A percentile compares a stretch with the other conserved stretches of the same genome.
phyloP scores from a whole-genome alignment of 2,888 invertebrate species.

The Eudasyphora cyanicolor region DNA sequence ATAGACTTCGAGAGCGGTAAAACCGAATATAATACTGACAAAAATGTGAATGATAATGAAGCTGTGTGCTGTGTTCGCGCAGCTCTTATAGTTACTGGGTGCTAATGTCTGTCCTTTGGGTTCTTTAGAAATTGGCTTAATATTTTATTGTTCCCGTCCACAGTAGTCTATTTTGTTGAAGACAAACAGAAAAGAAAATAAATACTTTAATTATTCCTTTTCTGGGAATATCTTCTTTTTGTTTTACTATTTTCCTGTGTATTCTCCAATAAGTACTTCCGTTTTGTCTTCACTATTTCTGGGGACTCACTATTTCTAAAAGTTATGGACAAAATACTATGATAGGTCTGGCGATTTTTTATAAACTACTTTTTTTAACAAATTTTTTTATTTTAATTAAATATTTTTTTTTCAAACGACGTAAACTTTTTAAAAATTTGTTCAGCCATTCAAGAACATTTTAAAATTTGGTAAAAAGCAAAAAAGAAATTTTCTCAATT shows the following conservation, averaged over 20 bases:
- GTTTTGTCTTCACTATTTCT: not conserved
- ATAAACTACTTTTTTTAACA: too few relatives aligned
- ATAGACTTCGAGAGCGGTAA: not conserved
- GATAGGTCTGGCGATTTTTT: too few relatives aligned
- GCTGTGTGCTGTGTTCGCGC: not conserved
- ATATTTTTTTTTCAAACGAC: too few relatives aligned
- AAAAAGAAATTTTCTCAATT: too few relatives aligned
- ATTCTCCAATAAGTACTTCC: not conserved
- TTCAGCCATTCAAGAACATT: too few relatives aligned
- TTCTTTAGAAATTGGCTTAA: not conserved
- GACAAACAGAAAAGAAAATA: not conserved
- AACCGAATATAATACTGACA: too few relatives aligned
- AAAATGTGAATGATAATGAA: conserved; percentile 1
- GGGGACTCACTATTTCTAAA: too few relatives aligned
- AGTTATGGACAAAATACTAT: too few relatives aligned
- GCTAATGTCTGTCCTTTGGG: not conserved
- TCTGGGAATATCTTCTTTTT: not conserved
- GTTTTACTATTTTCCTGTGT: not conserved
- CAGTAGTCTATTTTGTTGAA: too few relatives aligned
- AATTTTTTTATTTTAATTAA: too few relatives aligned
- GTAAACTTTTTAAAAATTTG: too few relatives aligned
- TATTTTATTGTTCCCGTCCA: not conserved
- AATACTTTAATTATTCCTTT: not conserved
- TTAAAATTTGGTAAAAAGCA: too few relatives aligned
- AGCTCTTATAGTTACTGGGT: not conserved